These are phyloP conservation scores for Nyctalus aviator DNA, from an alignment of 2,797 vertebrate species.

Conservation along the genomic window DNA sequence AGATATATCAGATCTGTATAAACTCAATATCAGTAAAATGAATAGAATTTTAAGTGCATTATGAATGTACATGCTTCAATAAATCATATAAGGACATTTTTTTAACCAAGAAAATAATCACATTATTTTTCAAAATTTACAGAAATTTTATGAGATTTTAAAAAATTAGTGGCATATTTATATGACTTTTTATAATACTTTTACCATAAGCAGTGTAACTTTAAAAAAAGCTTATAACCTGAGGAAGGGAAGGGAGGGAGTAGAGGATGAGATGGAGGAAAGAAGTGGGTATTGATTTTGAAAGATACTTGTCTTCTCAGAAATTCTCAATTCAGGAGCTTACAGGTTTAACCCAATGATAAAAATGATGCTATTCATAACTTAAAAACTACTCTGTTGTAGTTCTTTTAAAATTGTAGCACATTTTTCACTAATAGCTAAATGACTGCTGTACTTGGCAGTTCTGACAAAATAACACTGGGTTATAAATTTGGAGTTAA, in stretches of 20 bases:
- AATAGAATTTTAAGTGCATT: not conserved
- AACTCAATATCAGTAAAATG: not conserved
- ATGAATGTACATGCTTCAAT: not conserved
- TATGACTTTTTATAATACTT: too few relatives aligned
- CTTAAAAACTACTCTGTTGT: not conserved
- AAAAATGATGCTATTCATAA: not conserved
- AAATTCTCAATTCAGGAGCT: not conserved
- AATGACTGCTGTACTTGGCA: not conserved
- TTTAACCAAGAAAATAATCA: not conserved
- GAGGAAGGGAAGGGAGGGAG: not conserved
- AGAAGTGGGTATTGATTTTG: not conserved
- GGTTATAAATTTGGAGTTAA: not conserved
- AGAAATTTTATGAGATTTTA: not conserved
- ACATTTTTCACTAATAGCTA: constrained; percentile 18
- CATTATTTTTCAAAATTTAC: not conserved
- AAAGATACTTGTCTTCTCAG: not conserved
- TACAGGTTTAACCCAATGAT: not conserved
- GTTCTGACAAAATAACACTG: not conserved
- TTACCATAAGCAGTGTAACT: not conserved
- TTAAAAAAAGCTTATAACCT: not conserved
- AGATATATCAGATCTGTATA: not conserved
- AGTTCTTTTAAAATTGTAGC: not conserved
- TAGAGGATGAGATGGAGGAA: not conserved
- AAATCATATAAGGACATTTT: not conserved
- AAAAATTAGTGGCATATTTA: not conserved